Percentiles rank a stretch among this genome's conserved stretches.
Evolutionary conservation across 2,888 invertebrate species (phyloP).

Genomic region (Ctenicera cuprea): DNA sequence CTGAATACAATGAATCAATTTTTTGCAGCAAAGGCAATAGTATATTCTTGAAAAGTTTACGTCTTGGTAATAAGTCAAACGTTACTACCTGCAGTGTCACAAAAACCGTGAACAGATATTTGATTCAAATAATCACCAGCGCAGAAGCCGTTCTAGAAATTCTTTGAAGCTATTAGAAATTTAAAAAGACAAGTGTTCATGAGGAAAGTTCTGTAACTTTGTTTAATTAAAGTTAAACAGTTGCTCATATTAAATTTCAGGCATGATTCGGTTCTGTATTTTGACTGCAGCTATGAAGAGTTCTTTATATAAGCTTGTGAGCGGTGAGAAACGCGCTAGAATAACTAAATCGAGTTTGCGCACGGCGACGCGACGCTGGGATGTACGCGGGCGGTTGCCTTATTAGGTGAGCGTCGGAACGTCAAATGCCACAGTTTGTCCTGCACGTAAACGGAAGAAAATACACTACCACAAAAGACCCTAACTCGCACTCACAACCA

Average conservation of each 20-base stretch:
- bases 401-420: constrained; percentile 54
- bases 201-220: no score
- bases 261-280: not conserved
- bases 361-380: constrained; percentile 47
- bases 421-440: constrained; percentile 33
- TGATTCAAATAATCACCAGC: no score
- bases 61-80: no score
- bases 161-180: not conserved
- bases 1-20: no score
- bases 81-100: no score
- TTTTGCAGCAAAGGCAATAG: no score
- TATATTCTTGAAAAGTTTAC: no score
- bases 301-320: constrained; percentile 25
- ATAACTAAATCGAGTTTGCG: constrained; percentile 51
- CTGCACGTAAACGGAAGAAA: constrained; percentile 34
- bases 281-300: not conserved
- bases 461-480: constrained; percentile 5
- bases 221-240: not conserved
- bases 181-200: not conserved
- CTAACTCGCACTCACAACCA: not conserved
- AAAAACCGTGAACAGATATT: no score
- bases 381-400: constrained; percentile 47
- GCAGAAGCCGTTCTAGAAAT: no score
- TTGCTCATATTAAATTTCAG: constrained; percentile 10
- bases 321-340: constrained; percentile 45